Conservation (phyloP, 2,113 vertebrate species). For the Pluvianellus socialis region DNA sequence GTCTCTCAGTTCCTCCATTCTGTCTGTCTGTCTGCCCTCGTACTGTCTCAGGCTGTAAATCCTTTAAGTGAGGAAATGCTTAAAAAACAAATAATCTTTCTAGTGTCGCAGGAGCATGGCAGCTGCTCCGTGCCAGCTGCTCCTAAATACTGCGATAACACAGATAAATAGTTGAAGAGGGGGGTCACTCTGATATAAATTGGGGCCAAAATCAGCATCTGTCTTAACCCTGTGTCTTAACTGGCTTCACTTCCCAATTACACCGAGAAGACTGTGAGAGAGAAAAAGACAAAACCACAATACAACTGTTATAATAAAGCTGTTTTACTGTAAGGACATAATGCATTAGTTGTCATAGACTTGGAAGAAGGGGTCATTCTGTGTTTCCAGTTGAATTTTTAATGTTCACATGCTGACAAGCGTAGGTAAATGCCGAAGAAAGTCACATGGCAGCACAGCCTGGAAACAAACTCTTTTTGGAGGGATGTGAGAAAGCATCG, state of each 20-base stretch:
- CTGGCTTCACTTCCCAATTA: neutral
- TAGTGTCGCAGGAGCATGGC: neutral
- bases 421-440: neutral
- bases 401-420: neutral
- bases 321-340: neutral
- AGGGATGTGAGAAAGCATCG: neutral
- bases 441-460: neutral
- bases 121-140: slow-evolving; percentile 14
- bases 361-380: neutral
- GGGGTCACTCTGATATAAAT: neutral
- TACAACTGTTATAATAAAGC: neutral
- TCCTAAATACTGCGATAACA: neutral
- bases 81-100: neutral
- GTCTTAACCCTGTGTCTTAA: neutral
- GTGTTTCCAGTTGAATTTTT: neutral
- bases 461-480: neutral
- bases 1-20: neutral
- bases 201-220: neutral
- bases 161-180: neutral
- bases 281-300: neutral
- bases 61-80: neutral
- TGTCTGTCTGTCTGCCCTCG: neutral
- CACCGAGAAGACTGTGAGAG: neutral
- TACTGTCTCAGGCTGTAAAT: neutral
- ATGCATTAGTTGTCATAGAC: neutral